phyloP scores from a whole-genome alignment of 2,113 vertebrate genomes.

The Hippoglossus stenolepis region DNA sequence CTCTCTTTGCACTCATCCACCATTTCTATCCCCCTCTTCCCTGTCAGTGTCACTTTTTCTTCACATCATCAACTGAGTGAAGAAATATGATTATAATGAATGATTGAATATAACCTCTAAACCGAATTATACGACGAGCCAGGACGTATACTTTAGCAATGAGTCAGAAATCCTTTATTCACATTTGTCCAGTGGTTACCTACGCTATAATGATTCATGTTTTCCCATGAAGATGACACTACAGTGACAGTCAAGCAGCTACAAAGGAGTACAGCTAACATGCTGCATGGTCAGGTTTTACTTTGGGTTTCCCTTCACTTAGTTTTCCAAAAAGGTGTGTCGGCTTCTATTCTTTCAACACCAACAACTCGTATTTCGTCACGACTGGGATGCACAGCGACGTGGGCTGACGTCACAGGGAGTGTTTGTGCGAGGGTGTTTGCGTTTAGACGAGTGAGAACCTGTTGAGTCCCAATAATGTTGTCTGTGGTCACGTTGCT shows the following conservation, averaged over 20 bases:
- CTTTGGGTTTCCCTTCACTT: not conserved
- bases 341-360: not conserved
- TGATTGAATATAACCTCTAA: not conserved
- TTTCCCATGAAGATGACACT: not conserved
- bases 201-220: slow-evolving; percentile 9
- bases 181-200: not conserved
- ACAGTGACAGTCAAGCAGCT: not conserved
- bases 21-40: not conserved
- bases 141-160: not conserved
- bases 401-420: slow-evolving; percentile 40
- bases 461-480: slow-evolving; percentile 30
- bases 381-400: not conserved
- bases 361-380: slow-evolving; percentile 17
- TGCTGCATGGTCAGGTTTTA: not conserved
- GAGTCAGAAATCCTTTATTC: not conserved
- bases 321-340: slow-evolving; percentile 41
- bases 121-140: not conserved
- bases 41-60: not conserved
- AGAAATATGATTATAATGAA: not conserved
- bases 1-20: not conserved
- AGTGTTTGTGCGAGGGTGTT: slow-evolving; percentile 43
- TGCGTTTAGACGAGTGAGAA: slow-evolving; percentile 10
- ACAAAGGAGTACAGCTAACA: not conserved
- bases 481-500: slow-evolving; percentile 2
- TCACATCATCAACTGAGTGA: not conserved